phyloP scores from a whole-genome alignment of 2,797 vertebrate species.

The Hippopotamyrus pictus region DNA sequence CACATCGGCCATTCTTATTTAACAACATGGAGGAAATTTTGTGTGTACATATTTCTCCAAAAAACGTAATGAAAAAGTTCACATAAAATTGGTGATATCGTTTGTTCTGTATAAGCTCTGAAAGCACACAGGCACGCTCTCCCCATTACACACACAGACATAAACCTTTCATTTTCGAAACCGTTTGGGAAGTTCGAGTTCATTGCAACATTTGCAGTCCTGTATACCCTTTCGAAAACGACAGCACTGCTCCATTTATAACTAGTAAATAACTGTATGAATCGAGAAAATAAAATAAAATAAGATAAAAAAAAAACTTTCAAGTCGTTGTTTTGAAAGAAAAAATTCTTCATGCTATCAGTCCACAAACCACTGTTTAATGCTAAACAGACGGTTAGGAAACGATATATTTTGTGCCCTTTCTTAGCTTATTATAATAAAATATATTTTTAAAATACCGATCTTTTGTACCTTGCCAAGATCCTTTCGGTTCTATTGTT shows the following conservation, averaged over 20 bases:
- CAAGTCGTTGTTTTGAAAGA: background rate
- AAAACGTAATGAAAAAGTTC: background rate
- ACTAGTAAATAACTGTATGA: background rate
- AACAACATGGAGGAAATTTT: background rate
- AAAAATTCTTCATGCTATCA: background rate
- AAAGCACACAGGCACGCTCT: background rate
- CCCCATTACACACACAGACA: constrained; percentile 16
- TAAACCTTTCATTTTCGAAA: background rate
- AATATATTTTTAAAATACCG: constrained; percentile 24
- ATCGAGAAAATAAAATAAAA: background rate
- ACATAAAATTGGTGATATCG: background rate
- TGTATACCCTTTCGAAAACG: background rate
- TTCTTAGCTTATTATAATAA: constrained; percentile 20
- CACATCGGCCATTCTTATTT: background rate
- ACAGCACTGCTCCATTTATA: background rate
- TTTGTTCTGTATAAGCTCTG: background rate
- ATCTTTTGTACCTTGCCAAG: constrained; percentile 45
- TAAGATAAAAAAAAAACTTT: background rate
- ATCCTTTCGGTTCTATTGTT: constrained; percentile 53
- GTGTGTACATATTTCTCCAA: background rate
- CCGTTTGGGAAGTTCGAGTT: background rate
- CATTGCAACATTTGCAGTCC: background rate
- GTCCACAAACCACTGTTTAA: background rate
- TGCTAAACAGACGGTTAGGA: background rate
- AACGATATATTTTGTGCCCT: background rate